Base-by-base conservation (phyloP, 92 coral and sea anemone species). In the Micromussa lordhowensis region DNA sequence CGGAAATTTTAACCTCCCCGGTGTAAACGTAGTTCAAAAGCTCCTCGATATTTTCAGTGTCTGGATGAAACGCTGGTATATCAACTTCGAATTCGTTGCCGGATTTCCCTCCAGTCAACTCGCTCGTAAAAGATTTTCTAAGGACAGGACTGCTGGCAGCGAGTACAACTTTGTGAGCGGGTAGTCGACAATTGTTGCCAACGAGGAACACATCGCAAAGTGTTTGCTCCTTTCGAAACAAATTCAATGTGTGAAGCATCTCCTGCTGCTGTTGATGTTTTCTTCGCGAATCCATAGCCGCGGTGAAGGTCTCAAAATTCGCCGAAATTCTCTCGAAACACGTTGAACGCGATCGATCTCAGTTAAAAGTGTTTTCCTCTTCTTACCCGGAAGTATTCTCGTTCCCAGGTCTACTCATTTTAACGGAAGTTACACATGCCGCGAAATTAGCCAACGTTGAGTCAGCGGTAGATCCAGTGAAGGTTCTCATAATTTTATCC, bases 151-250 rank as follows among this genome's bases (percentile, higher is more conserved):
- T 77, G 32, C 77, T 48, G 2, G 89, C 89, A 0, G 89, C 82
- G 11, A 86, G 89, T 2, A 86, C 83, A 40, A 86, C 77, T 40
- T 48, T 76, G 83, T 86, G 89, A 10, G 89, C 89, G 15, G 77
- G 24, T 21, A 86, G 49, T 9, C 77, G 61, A 32, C 68, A 59
- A 14, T 77, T 36, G 5, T 64, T 77, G 3, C 77, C 89, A 0
- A 86, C 53, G 8, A 86, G 89, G 64, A 64, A 30, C 21, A 86
- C 89, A 11, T 86, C 89, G 83, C 89, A 86, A 76, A 86, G 49
- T 40, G 89, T 44, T 44, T 76, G 51, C 15, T 83, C 77, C 73
- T 76, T 64, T 28, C 89, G 83, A 76, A 86, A 78, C 35, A 83
- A 77, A 55, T 86, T 63, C 83, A 86, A 18, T 1, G 89, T 63